Base-by-base conservation (phyloP, 2,888 invertebrate genomes). In the Thelaira solivaga region DNA sequence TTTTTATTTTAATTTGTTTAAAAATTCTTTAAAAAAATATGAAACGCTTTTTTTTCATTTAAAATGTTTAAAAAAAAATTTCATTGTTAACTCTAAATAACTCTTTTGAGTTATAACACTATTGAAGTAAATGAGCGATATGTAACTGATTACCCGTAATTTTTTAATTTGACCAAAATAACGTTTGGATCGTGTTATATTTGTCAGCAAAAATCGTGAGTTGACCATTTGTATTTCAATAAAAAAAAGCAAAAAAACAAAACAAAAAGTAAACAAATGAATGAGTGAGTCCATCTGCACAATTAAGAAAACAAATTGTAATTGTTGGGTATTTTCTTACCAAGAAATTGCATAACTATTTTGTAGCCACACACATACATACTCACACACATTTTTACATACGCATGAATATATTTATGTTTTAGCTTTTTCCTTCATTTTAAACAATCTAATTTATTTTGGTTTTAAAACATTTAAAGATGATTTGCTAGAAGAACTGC, bases 171-270 rank as follows among this genome's bases (percentile, higher is more conserved):
- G 26, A 7, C 18, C 36, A 47, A 68, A 10, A 36, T 47, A 47
- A n/a, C 7, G n/a, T 61, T 36, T 31, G 13, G 5, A 3, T 65
- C 16, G 31, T 49, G 36, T 47, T 61, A 4, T 31, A 1, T 47
- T 57, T 18, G 11, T 13, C 11, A 61, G 3, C 24, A 34, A 71
- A 61, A 74, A 65, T 74, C 78, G 78, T 78, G 78, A 71, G 59
- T 49, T 74, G 69, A 47, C 69, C 74, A 78, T 78, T 78, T 78
- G 45, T 20, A 18, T 65, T 29, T 57, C 16, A n/a, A 47, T 34
- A 53, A 24, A 31, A 20, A 47, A 45, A 68, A 11, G 2, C 3
- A 29, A 43, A 57, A 41, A 10, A n/a, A 7, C n/a, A n/a, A n/a
- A n/a, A n/a, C n/a, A n/a, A n/a, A n/a, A n/a, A n/a, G n/a, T n/a